Evolutionary conservation across 2,797 vertebrate species (phyloP).

Genomic region (Oryzias sinensis): DNA sequence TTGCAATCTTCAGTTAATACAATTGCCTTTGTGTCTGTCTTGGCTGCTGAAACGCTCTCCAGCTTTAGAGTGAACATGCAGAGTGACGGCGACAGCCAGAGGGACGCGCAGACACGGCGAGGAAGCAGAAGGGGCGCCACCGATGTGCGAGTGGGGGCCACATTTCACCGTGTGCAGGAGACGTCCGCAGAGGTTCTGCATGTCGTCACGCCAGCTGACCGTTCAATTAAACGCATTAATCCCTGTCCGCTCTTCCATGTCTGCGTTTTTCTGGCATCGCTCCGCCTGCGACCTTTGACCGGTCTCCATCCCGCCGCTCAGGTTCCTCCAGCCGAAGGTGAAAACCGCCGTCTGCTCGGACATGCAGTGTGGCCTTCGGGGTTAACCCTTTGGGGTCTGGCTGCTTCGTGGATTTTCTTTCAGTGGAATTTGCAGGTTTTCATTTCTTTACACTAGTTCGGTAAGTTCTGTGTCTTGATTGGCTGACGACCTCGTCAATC

Average conservation of each 20-base stretch:
- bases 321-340: too few species aligned
- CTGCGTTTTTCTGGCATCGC: background rate
- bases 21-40: constrained; percentile 74
- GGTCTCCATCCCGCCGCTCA: constrained; percentile 16
- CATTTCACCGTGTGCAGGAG: constrained; percentile 54
- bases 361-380: too few species aligned
- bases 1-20: constrained; percentile 72
- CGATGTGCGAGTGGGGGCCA: constrained; percentile 38
- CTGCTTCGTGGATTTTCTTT: too few species aligned
- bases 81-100: constrained; percentile 64
- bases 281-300: background rate
- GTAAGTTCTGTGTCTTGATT: too few species aligned
- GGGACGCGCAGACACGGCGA: constrained; percentile 40
- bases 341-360: too few species aligned
- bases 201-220: constrained; percentile 64
- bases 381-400: too few species aligned
- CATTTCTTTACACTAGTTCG: too few species aligned
- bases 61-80: constrained; percentile 63
- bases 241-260: constrained; percentile 28
- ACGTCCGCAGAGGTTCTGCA: constrained; percentile 56
- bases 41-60: constrained; percentile 70
- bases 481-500: too few species aligned
- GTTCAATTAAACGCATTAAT: constrained; percentile 72
- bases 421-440: too few species aligned
- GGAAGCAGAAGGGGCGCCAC: constrained; percentile 40